These are phyloP conservation scores for Nebria ingens DNA, from an alignment of 1,140 invertebrate species.

Conservation along the genomic window DNA sequence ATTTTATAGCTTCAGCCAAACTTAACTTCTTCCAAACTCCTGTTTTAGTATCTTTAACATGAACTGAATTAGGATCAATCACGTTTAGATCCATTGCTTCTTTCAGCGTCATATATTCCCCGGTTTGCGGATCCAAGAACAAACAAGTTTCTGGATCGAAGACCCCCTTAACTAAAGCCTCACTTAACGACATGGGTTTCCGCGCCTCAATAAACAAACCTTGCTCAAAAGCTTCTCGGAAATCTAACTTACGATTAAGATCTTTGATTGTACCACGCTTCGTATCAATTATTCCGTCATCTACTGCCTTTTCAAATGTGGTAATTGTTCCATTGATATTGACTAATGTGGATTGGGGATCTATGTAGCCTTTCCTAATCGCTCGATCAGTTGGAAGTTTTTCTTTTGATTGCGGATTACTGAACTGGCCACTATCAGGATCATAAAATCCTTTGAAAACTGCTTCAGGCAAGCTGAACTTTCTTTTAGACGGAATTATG, in stretches of 20 bases:
- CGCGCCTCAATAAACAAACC: constrained; percentile 73
- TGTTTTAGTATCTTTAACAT: constrained; percentile 68
- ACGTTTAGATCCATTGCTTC: constrained; percentile 65
- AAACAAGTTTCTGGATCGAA: constrained; percentile 61
- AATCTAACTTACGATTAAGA: constrained; percentile 57
- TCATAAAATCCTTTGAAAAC: constrained; percentile 78
- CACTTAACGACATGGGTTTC: constrained; percentile 69
- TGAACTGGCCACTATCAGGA: constrained; percentile 59
- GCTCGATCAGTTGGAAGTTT: constrained; percentile 56
- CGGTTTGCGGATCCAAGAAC: constrained; percentile 71
- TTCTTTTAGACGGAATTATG: constrained; percentile 69
- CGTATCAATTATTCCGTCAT: constrained; percentile 65
- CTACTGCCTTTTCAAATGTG: constrained; percentile 72
- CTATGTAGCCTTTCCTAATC: constrained; percentile 57
- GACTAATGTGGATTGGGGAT: constrained; percentile 68
- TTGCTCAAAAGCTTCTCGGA: constrained; percentile 74
- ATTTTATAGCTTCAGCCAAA: constrained; percentile 62
- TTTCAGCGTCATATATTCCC: constrained; percentile 59
- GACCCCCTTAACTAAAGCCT: constrained; percentile 73
- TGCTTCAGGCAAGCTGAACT: constrained; percentile 74
- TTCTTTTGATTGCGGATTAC: constrained; percentile 57
- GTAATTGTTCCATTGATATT: constrained; percentile 60
- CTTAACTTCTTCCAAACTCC: constrained; percentile 65
- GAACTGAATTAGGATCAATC: constrained; percentile 72
- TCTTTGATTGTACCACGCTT: constrained; percentile 55